Evolutionary conservation across 2,888 invertebrate species (phyloP).

Genomic region (Augiades crinisus): DNA sequence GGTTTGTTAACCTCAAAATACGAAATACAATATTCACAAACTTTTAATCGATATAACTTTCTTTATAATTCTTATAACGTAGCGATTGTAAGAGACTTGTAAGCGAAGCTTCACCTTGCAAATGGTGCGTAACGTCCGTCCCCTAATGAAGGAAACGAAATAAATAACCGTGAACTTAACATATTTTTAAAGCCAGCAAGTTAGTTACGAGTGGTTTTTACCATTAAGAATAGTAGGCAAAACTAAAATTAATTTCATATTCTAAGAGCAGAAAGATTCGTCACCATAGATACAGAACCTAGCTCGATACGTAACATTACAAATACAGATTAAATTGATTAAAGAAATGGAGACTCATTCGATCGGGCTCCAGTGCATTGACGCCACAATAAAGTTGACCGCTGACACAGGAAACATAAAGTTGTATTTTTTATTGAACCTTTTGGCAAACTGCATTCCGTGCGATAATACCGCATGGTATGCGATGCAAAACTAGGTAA

Average conservation of each 20-base stretch:
- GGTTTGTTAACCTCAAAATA: too few species aligned
- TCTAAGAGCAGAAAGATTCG: neutral
- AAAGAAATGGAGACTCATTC: slow-evolving; percentile 41
- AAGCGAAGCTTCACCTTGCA: slow-evolving; percentile 13
- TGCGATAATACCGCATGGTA: slow-evolving; percentile 38
- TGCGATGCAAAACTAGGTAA: slow-evolving; percentile 34
- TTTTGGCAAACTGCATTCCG: slow-evolving; percentile 69
- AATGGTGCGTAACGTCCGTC: slow-evolving; percentile 17
- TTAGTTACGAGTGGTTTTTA: neutral
- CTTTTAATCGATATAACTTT: too few species aligned
- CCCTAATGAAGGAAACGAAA: slow-evolving; percentile 21
- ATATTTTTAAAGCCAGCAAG: slow-evolving; percentile 31
- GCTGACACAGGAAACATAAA: slow-evolving; percentile 75
- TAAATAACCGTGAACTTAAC: slow-evolving; percentile 34
- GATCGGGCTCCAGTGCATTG: slow-evolving; percentile 61
- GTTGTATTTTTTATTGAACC: slow-evolving; percentile 69
- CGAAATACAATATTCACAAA: too few species aligned
- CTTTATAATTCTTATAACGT: too few species aligned
- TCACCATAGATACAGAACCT: neutral
- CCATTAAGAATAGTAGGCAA: neutral
- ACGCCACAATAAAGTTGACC: slow-evolving; percentile 69
- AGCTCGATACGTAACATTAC: neutral
- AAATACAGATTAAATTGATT: slow-evolving; percentile 53
- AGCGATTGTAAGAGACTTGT: neutral
- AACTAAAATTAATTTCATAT: neutral